phyloP scores from a whole-genome alignment of 2,888 invertebrate species.

The Clanis bilineata region DNA sequence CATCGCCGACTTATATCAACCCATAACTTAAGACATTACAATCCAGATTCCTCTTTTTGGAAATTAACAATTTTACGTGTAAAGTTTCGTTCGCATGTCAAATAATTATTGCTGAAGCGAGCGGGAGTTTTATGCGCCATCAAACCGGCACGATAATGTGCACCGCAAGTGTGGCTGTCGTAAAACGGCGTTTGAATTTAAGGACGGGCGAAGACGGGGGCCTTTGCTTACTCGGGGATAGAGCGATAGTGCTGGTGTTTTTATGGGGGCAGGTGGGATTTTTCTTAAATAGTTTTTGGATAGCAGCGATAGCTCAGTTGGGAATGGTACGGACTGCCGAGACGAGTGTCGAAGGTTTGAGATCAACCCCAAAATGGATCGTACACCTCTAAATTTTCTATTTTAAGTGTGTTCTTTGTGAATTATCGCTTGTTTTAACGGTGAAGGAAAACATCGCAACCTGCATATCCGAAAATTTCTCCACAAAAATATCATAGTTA shows the following conservation, averaged over 20 bases:
- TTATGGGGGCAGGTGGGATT: neutral
- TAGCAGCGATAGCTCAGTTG: neutral
- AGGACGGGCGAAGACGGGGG: neutral
- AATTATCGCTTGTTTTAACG: too few relatives aligned
- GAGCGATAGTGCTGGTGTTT: neutral
- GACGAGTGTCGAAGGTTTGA: too few relatives aligned
- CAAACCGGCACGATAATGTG: constrained; percentile 60
- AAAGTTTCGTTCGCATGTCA: neutral
- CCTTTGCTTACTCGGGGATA: neutral
- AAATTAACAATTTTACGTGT: neutral
- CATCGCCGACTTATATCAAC: too few relatives aligned
- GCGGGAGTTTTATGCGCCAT: constrained; percentile 56
- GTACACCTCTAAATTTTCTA: too few relatives aligned
- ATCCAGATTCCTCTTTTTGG: neutral
- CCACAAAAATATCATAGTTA: too few relatives aligned
- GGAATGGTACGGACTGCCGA: too few relatives aligned
- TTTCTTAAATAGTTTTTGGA: neutral
- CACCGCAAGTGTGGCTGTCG: constrained; percentile 53
- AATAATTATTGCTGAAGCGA: constrained; percentile 13
- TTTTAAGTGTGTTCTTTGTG: too few relatives aligned
- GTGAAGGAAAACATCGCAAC: too few relatives aligned
- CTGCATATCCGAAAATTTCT: too few relatives aligned
- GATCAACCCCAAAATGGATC: too few relatives aligned
- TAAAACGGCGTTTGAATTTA: constrained; percentile 41
- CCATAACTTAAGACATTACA: neutral